Percentiles rank a stretch among this genome's conserved stretches.
Evolutionary conservation across 2,113 vertebrate genomes (phyloP).

Genomic region (Nanorana parkeri): DNA sequence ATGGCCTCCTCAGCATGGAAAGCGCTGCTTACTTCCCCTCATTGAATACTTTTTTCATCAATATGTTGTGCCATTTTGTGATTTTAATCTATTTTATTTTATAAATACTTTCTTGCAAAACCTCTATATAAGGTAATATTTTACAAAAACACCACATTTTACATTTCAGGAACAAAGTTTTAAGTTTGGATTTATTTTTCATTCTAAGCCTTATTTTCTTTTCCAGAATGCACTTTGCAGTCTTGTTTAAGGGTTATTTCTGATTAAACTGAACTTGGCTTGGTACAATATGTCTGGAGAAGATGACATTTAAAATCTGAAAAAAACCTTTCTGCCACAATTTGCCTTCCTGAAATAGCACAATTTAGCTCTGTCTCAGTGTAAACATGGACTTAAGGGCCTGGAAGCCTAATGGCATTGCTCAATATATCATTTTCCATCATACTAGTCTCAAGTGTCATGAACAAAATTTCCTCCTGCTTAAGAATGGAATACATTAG

Average conservation of each 20-base stretch:
- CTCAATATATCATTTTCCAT: slow-evolving; percentile 66
- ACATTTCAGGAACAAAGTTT: slow-evolving; percentile 5
- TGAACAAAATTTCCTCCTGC: slow-evolving; percentile 51
- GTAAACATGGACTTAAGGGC: slow-evolving; percentile 67
- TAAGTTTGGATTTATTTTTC: slow-evolving; percentile 45
- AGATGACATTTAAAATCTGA: slow-evolving; percentile 43
- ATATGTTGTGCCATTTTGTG: not conserved
- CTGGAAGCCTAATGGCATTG: slow-evolving; percentile 68
- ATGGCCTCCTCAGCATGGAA: too few relatives aligned
- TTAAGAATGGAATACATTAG: slow-evolving; percentile 55
- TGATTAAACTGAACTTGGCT: slow-evolving; percentile 7
- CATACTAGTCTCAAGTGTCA: slow-evolving; percentile 58
- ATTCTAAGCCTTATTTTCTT: not conserved
- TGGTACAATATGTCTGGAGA: slow-evolving; percentile 40
- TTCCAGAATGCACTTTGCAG: slow-evolving; percentile 37
- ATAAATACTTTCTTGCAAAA: not conserved
- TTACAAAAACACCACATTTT: too few relatives aligned
- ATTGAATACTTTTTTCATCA: not conserved
- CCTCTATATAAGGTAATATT: not conserved
- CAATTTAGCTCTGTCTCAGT: slow-evolving; percentile 57
- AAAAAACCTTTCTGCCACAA: slow-evolving; percentile 42
- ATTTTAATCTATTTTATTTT: not conserved
- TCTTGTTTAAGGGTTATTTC: slow-evolving; percentile 33
- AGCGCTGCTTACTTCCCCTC: too few relatives aligned
- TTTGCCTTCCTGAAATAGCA: slow-evolving; percentile 46